Evolutionary conservation across 2,888 invertebrate genomes (phyloP), one percentile per base, ranked within the genome.

Genomic region (Cactoblastis cactorum): DNA sequence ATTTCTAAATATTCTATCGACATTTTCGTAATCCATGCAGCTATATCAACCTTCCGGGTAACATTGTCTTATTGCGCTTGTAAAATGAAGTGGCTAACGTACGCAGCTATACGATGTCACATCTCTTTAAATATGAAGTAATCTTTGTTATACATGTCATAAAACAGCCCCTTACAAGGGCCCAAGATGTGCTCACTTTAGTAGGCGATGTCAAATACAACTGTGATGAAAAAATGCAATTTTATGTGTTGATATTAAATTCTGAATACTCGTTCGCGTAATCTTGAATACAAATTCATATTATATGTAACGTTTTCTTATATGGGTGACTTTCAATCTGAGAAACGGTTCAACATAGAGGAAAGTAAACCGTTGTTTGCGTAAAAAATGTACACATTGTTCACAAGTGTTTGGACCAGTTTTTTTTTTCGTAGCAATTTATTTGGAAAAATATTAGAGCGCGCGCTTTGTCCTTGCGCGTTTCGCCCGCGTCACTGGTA

Each of bases 401-500:
- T 28, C 28, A 9, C 22, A n/a, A n/a, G 22, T 22, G 22, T 22
- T 22, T 22, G 3, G 22, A 4, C 9, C 8, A 28, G 9, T 28
- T 9, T 28, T 28, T 37, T 17, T 17, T 17, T 8, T 8, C 9
- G 17, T 37, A 37, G 3, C 3, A 37, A 37, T 17, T 17, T 17
- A 14, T 14, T 12, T 9, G 37, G 11, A 17, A 61, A 65, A 65
- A 71, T 60, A 65, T 63, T 61, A 62, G 65, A 67, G 63, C 66
- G 68, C 65, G 67, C 17, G 64, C 67, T 69, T 70, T 71, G 71
- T 76, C 69, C 71, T 67, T 67, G 65, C 62, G 64, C 62, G 69
- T 83, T 86, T 82, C 71, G 69, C 68, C 71, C 65, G 63, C 81
- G 86, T 88, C 88, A 88, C 79, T 68, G 78, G 73, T 74, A 71